Base-by-base conservation (phyloP, 2,888 invertebrate genomes). In the Microctonus aethiopoides region DNA sequence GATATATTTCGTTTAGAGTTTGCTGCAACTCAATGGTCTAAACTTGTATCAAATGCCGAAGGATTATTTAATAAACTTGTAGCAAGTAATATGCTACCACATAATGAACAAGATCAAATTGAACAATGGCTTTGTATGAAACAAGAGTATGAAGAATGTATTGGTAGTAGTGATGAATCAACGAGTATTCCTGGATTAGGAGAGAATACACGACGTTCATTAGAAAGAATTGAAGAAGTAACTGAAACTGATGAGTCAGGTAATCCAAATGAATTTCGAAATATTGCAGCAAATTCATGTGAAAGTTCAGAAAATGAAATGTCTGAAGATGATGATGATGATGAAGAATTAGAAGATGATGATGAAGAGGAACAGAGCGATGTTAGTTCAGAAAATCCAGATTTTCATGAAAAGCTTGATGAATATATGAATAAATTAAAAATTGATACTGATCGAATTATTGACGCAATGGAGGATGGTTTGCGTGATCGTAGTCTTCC, bases 131-230 rank as follows among this genome's bases (percentile, higher is more conserved):
- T 95, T 20, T 94, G 93, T 79, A 87, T 95, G 72, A 95, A 95
- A 81, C 94, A 95, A 77, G 95, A 95, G 86, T 95, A 94, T 86
- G 94, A 95, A 84, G 95, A 95, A 81, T 95, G 95, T 82, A 89
- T 93, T 59, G 91, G 90, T 73, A 88, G 87, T 73, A 88, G 87
- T 73, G 91, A 91, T 79, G 88, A 88, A 52, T 81, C 80, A 0
- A 80, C 80, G 9, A 84, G 84, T 69, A 75, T 86, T 61, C 88
- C 88, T 67, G 84, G 83, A 0, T 84, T 76, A 24, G 85, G 86
- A 11, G 89, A 89, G n/a, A 89, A 88, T 76, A 86, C 87, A 0
- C 87, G 88, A 64, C 83, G 89, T 73, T 89, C 89, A 9, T 81
- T 90, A 51, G 90, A 89, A 76, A 84, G 88, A 75, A 90, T 90